Conservation (phyloP, 1,140 invertebrate genomes). For the Aphaenogaster rudis region DNA sequence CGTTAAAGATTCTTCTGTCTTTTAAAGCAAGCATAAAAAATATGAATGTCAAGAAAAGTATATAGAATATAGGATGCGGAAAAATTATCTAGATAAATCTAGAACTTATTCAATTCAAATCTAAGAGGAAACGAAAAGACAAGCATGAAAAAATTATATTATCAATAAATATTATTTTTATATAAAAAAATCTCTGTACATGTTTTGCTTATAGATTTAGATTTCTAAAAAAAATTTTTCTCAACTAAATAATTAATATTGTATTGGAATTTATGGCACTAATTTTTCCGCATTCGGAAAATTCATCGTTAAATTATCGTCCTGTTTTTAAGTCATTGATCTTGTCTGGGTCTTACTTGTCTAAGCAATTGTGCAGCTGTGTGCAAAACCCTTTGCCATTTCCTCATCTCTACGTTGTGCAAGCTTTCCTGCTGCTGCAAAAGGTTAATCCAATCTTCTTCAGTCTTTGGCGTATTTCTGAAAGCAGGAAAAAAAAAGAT, state of each 20-base stretch:
- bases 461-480: conserved; percentile 89
- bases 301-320: conserved; percentile 55
- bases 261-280: background rate
- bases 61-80: conserved; percentile 6
- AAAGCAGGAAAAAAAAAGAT: conserved; percentile 63
- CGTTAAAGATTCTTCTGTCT: conserved; percentile 90
- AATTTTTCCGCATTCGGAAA: conserved; percentile 42
- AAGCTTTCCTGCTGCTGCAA: conserved; percentile 92
- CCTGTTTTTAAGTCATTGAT: conserved; percentile 54
- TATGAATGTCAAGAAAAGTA: conserved; percentile 8
- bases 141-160: background rate
- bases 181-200: conserved; percentile 1
- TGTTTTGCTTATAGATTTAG: background rate
- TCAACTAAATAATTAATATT: background rate
- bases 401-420: conserved; percentile 92
- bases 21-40: conserved; percentile 67
- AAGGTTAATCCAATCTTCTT: conserved; percentile 92
- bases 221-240: conserved; percentile 7
- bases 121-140: background rate
- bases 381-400: conserved; percentile 92
- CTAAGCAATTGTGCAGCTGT: conserved; percentile 89
- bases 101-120: background rate
- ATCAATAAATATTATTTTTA: too few relatives aligned
- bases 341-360: conserved; percentile 86
- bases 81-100: conserved; percentile 22